Percentiles rank a stretch among this genome's conserved stretches.
These are phyloP conservation scores for Muntiacus reevesi DNA, from an alignment of 2,113 vertebrate species.

Conservation along the genomic window DNA sequence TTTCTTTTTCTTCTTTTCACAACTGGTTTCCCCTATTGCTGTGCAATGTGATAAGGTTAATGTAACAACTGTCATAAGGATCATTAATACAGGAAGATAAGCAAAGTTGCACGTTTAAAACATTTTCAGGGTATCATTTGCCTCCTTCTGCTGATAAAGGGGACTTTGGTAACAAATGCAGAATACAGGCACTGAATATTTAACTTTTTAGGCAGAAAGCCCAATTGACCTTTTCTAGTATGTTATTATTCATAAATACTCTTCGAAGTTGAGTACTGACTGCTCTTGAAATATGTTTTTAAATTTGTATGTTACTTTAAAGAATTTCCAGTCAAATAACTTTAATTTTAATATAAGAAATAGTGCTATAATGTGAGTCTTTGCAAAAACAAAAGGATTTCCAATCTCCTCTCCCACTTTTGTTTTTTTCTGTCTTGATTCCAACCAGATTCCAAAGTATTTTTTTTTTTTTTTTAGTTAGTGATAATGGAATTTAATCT, in stretches of 20 bases:
- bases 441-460: not conserved
- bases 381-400: not conserved
- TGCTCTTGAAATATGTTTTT: not conserved
- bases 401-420: fast-evolving
- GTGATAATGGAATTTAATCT: slow-evolving; percentile 21
- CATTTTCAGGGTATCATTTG: slow-evolving; percentile 51
- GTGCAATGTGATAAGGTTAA: slow-evolving; percentile 56
- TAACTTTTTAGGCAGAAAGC: slow-evolving; percentile 22
- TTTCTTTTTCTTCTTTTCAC: slow-evolving; percentile 33
- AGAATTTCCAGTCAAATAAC: not conserved
- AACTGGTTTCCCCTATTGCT: slow-evolving; percentile 38
- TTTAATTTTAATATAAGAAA: slow-evolving; percentile 21
- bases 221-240: not conserved
- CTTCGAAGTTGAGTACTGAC: slow-evolving; percentile 21
- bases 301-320: not conserved
- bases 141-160: slow-evolving; percentile 25
- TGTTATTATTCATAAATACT: slow-evolving; percentile 41
- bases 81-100: slow-evolving; percentile 64
- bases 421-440: not conserved
- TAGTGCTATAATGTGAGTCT: not conserved
- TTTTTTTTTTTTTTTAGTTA: not conserved
- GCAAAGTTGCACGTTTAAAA: slow-evolving; percentile 54
- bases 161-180: not conserved
- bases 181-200: not conserved
- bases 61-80: slow-evolving; percentile 24